Evolutionary conservation across 2,113 vertebrate species (phyloP).

Genomic region (Ahaetulla prasina): DNA sequence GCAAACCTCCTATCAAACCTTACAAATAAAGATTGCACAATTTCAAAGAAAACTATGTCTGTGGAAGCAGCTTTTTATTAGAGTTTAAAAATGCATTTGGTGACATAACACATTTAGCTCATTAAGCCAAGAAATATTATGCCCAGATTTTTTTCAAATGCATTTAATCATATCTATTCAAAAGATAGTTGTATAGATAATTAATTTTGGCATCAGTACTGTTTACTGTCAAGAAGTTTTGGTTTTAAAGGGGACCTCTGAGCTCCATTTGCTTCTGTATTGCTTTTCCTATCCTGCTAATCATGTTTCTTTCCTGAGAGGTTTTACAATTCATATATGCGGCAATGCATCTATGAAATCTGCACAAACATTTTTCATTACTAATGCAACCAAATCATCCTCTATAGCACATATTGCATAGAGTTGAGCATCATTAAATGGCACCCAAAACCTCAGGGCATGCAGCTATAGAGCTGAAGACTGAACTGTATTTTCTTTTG

Average conservation of each 20-base stretch:
- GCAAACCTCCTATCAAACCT: not conserved
- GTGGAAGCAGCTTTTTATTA: not conserved
- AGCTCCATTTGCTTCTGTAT: not conserved
- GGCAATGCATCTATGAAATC: not conserved
- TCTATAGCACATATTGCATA: not conserved
- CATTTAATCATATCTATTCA: constrained; percentile 13
- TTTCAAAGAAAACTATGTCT: not conserved
- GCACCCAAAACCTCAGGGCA: not conserved
- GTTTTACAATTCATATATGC: not conserved
- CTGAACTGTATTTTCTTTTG: not conserved
- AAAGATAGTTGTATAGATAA: not conserved
- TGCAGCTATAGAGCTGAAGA: not conserved
- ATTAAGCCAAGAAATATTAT: not conserved
- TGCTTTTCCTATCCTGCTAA: not conserved
- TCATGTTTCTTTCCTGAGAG: not conserved
- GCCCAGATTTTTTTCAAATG: not conserved
- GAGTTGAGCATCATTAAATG: not conserved
- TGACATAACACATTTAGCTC: not conserved
- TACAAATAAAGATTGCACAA: not conserved
- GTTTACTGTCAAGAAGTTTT: not conserved
- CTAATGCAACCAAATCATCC: not conserved
- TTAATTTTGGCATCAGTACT: not conserved
- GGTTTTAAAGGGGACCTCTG: not conserved
- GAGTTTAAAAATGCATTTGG: not conserved
- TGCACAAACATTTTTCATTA: not conserved